phyloP scores from a whole-genome alignment of 2,113 vertebrate genomes.

The Bostrychus sinensis region DNA sequence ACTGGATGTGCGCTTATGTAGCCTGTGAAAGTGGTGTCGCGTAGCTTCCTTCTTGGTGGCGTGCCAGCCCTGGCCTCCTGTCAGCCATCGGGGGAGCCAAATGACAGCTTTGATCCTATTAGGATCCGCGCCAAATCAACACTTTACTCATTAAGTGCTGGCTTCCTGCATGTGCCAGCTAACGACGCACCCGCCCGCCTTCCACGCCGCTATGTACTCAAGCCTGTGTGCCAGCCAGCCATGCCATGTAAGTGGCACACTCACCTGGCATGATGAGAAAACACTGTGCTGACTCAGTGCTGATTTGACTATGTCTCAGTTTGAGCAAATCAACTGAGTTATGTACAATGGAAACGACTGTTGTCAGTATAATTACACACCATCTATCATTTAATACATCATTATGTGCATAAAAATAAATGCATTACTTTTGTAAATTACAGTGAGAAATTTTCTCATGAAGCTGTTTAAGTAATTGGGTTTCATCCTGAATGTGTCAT shows the following conservation, averaged over 20 bases:
- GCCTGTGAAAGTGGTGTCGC: slow-evolving; percentile 60
- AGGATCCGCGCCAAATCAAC: slow-evolving; percentile 82
- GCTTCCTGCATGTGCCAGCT: slow-evolving; percentile 67
- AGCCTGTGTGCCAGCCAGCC: slow-evolving; percentile 63
- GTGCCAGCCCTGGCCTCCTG: slow-evolving; percentile 78
- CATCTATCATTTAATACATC: neutral
- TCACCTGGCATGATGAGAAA: slow-evolving; percentile 54
- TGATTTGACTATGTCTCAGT: slow-evolving; percentile 32
- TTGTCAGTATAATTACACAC: neutral
- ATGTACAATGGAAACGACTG: neutral
- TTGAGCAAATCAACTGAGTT: slow-evolving; percentile 10
- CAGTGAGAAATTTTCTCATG: neutral
- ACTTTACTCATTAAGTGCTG: slow-evolving; percentile 81
- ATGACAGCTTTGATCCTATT: slow-evolving; percentile 84
- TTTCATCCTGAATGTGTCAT: neutral
- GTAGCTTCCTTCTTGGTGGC: slow-evolving; percentile 73
- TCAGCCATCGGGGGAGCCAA: slow-evolving; percentile 79
- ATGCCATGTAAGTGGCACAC: slow-evolving; percentile 46
- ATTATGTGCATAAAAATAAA: slow-evolving; percentile 2
- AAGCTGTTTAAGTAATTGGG: neutral
- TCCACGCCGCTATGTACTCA: slow-evolving; percentile 43
- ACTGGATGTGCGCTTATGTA: slow-evolving; percentile 41
- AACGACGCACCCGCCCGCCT: slow-evolving; percentile 64
- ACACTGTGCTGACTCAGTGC: slow-evolving; percentile 46
- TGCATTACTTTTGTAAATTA: neutral